Evolutionary conservation across 1,140 invertebrate species (phyloP), one percentile per base, ranked within the genome.

Genomic region (Microplitis mediator): DNA sequence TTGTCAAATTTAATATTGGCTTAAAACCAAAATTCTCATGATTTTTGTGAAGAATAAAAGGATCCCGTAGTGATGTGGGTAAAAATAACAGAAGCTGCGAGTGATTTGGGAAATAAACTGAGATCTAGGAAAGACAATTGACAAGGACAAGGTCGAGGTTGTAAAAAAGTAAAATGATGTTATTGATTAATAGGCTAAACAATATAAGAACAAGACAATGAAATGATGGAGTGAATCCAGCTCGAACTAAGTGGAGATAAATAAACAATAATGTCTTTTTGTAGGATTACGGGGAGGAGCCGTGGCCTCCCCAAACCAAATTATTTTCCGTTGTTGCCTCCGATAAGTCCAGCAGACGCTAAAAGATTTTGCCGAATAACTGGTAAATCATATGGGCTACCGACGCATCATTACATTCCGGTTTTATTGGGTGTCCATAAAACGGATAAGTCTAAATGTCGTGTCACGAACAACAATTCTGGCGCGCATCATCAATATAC

Each of bases 201-300:
- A 32, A 51, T 31, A 50, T 4, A 50, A 45, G 36, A 64, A 11
- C 16, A 35, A 4, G 4, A 35, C 51, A 58, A 35, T 36, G 69
- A 64, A 68, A 36, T 63, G 9, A 64, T 39, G 8, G n/a, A 54
- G 60, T 60, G n/a, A 62, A 54, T 13, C n/a, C 14, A 36, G n/a
- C n/a, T 9, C 11, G 35, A 69, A 51, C 23, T 23, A 36, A 36
- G 4, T 11, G 34, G 6, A 54, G n/a, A 61, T 62, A 71, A 52
- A 83, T 78, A 54, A 54, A 4, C 16, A 14, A 54, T n/a, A 63
- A 91, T 93, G 89, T 92, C 92, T 60, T 93, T 90, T 81, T 95
- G 94, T 86, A 91, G 94, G 83, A 95, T 95, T 71, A 95, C 94
- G 39, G 94, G 93, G 39, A 91, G 90, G 77, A 93, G 92, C 82